Evolutionary conservation across 1,140 invertebrate species (phyloP).

Genomic region (Anthonomus grandis): DNA sequence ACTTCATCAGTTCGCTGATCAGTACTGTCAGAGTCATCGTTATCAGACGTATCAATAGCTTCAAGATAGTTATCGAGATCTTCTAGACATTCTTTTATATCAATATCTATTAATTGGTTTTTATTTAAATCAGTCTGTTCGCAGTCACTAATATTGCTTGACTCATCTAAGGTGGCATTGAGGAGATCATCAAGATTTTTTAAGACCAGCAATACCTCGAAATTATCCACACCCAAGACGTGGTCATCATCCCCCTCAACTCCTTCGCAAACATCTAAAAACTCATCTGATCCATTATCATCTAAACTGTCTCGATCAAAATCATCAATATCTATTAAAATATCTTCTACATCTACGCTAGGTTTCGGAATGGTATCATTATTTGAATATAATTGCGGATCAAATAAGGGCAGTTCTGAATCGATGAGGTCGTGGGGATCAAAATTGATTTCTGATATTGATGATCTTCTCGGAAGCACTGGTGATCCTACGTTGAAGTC

Average conservation of each 20-base stretch:
- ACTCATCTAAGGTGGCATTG: conserved; percentile 35
- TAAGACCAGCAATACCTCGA: conserved; percentile 37
- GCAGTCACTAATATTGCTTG: neutral
- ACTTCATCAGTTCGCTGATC: conserved; percentile 2
- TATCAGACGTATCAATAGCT: conserved; percentile 11
- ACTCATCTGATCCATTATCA: conserved; percentile 14
- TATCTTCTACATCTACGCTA: conserved; percentile 43
- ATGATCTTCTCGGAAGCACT: conserved; percentile 20
- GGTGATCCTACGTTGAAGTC: conserved; percentile 40
- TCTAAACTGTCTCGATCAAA: conserved; percentile 22
- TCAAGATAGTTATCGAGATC: conserved; percentile 45
- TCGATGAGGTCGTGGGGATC: conserved; percentile 37
- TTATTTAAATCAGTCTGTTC: neutral
- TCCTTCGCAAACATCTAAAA: conserved; percentile 8
- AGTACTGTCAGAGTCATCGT: conserved; percentile 20
- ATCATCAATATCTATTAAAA: conserved; percentile 37
- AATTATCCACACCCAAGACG: conserved; percentile 29
- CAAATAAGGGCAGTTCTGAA: conserved; percentile 40
- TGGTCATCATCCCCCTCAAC: conserved; percentile 10
- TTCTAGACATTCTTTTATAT: conserved; percentile 38
- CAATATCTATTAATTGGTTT: no score
- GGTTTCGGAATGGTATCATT: conserved; percentile 12
- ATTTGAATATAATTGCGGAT: conserved; percentile 38
- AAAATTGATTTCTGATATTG: conserved; percentile 1
- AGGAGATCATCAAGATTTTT: conserved; percentile 38